Percentiles rank a stretch among this genome's conserved stretches.
These are phyloP conservation scores for Pelosia muscerda DNA, from an alignment of 2,888 invertebrate species.

Conservation along the genomic window DNA sequence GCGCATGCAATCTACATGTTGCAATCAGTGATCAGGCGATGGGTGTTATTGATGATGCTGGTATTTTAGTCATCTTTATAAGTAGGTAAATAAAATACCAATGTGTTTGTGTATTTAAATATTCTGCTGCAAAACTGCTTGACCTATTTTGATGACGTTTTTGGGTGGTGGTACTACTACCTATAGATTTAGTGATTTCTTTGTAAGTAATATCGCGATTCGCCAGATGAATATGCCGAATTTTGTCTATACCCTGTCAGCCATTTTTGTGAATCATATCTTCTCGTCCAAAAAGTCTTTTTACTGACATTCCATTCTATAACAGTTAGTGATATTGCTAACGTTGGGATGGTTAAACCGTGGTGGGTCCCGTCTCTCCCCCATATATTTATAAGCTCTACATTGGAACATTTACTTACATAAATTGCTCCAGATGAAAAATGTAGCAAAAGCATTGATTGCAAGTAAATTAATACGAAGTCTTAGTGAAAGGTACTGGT, in stretches of 20 bases:
- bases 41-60: constrained; percentile 4
- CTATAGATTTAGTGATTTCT: no score
- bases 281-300: no score
- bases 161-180: no score
- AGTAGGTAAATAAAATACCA: background rate
- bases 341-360: no score
- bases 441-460: constrained; percentile 26
- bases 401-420: background rate
- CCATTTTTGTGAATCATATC: no score
- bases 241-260: no score
- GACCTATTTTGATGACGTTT: background rate
- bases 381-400: background rate
- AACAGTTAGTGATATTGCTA: no score
- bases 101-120: background rate
- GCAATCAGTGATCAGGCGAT: constrained; percentile 33
- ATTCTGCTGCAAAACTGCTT: background rate
- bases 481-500: constrained; percentile 59
- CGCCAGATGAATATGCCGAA: no score
- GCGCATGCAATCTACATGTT: constrained; percentile 54
- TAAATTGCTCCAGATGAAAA: background rate
- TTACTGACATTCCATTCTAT: no score
- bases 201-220: no score
- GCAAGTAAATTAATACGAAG: constrained; percentile 40
- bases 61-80: background rate
- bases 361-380: no score